These are phyloP conservation scores for Euzophera pinguis DNA, from an alignment of 2,888 invertebrate species.

Conservation along the genomic window DNA sequence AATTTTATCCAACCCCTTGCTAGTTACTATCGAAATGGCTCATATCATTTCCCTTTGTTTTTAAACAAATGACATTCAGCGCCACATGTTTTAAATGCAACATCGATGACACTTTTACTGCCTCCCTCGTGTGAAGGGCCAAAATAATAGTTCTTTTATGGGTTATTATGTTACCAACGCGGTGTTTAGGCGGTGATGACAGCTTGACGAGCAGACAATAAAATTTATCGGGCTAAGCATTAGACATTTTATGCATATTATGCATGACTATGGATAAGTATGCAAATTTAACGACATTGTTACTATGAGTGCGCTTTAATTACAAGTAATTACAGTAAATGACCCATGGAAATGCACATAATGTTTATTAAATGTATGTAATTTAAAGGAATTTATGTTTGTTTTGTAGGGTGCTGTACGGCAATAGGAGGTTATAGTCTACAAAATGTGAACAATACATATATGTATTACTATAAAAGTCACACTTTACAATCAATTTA, in stretches of 20 bases:
- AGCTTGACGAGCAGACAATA: constrained; percentile 56
- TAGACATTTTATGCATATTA: constrained; percentile 16
- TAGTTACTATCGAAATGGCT: background rate
- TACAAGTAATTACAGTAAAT: background rate
- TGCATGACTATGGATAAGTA: constrained; percentile 1
- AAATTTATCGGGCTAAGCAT: constrained; percentile 29
- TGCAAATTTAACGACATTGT: constrained; percentile 5
- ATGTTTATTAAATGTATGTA: constrained; percentile 1
- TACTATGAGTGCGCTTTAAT: background rate
- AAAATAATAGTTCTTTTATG: constrained; percentile 65
- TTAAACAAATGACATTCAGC: constrained; percentile 43
- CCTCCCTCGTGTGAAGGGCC: constrained; percentile 61
- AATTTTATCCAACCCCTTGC: background rate
- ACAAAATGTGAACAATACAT: too few relatives aligned
- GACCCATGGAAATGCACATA: background rate
- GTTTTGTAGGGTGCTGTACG: too few relatives aligned
- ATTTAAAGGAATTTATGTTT: too few relatives aligned
- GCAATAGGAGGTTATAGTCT: too few relatives aligned
- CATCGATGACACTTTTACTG: constrained; percentile 66
- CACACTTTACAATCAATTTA: too few relatives aligned
- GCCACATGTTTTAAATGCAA: constrained; percentile 59
- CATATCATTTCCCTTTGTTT: constrained; percentile 5
- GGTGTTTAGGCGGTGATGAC: constrained; percentile 61
- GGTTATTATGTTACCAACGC: constrained; percentile 67
- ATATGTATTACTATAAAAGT: too few relatives aligned